These are phyloP conservation scores for Catotricha subobsoleta DNA, from an alignment of 2,888 invertebrate genomes.

Conservation along the genomic window DNA sequence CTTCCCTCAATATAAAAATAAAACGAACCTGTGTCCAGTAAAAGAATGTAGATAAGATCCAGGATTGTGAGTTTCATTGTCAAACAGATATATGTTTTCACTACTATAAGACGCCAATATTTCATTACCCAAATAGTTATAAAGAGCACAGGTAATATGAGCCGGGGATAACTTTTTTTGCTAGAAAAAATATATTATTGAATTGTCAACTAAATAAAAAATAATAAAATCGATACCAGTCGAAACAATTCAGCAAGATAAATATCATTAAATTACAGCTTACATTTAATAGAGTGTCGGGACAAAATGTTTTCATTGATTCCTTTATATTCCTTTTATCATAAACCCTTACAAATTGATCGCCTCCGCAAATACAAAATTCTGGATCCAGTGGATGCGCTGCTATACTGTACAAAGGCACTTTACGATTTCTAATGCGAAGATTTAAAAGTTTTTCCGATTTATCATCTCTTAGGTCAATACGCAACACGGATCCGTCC, in stretches of 20 bases:
- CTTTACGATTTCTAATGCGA: conserved; percentile 27
- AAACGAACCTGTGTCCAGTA: conserved; percentile 37
- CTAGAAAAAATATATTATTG: too few species aligned
- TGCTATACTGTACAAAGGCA: conserved; percentile 76
- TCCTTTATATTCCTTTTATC: conserved; percentile 42
- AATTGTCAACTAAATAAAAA: too few species aligned
- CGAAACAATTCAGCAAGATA: neutral
- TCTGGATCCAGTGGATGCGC: conserved; percentile 65
- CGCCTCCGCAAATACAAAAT: conserved; percentile 70
- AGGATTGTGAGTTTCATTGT: conserved; percentile 17
- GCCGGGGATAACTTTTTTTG: too few species aligned
- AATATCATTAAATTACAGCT: conserved; percentile 7
- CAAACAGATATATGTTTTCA: neutral
- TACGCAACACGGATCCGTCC: conserved; percentile 63
- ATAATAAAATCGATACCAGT: neutral
- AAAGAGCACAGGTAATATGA: too few species aligned
- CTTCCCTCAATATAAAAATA: conserved; percentile 4
- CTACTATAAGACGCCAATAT: neutral
- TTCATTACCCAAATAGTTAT: too few species aligned
- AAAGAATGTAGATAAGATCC: conserved; percentile 36
- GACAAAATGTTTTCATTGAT: conserved; percentile 44
- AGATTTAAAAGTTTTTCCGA: neutral
- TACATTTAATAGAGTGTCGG: conserved; percentile 23
- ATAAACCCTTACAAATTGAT: conserved; percentile 57
- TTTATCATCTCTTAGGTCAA: conserved; percentile 59